Evolutionary conservation across 2,888 invertebrate species (phyloP).

Genomic region (Lumbricus terrestris): DNA sequence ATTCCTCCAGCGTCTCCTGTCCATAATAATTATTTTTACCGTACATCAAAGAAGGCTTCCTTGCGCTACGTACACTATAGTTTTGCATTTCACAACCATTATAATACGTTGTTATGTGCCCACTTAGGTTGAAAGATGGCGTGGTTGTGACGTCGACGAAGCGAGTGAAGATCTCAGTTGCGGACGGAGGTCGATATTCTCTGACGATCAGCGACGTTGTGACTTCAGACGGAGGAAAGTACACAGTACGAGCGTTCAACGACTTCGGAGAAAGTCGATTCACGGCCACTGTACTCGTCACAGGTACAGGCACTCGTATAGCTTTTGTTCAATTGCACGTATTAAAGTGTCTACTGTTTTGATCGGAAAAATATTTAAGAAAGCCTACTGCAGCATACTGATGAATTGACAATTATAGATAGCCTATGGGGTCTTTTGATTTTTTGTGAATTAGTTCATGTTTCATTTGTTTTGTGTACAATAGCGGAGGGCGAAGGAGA

Average conservation of each 20-base stretch:
- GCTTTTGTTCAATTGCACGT: neutral
- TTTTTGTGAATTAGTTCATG: too few relatives aligned
- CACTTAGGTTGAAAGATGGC: neutral
- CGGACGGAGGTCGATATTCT: neutral
- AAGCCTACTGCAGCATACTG: too few relatives aligned
- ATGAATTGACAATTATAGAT: too few relatives aligned
- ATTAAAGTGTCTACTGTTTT: too few relatives aligned
- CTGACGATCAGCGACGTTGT: neutral
- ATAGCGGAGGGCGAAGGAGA: neutral
- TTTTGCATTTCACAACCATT: too few relatives aligned
- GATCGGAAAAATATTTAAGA: too few relatives aligned
- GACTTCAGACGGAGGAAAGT: slow-evolving; percentile 8
- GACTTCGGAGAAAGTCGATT: slow-evolving; percentile 14
- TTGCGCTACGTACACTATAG: too few relatives aligned
- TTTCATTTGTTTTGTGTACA: neutral
- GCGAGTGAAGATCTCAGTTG: neutral
- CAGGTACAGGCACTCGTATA: neutral
- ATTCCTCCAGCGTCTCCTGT: too few relatives aligned
- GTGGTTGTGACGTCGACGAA: neutral
- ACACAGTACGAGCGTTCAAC: slow-evolving; percentile 3
- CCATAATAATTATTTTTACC: too few relatives aligned
- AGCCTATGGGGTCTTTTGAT: too few relatives aligned
- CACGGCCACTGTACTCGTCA: neutral
- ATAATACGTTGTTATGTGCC: too few relatives aligned
- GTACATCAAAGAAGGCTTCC: too few relatives aligned